Evolutionary conservation across 2,797 vertebrate genomes (phyloP).

Genomic region (Chaetophractus vellerosus): DNA sequence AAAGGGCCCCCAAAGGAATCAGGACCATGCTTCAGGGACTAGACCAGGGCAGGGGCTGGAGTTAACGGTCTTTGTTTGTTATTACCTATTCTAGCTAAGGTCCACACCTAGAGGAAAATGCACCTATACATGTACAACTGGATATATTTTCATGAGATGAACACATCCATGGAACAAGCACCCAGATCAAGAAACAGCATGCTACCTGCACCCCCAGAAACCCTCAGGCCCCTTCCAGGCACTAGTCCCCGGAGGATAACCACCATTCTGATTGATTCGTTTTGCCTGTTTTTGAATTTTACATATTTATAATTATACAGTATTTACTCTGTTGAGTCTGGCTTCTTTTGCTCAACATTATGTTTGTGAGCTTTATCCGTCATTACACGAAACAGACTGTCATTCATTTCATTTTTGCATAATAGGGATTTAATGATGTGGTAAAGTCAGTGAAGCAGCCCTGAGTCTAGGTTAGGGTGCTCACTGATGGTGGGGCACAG

Average conservation of each 20-base stretch:
- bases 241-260: background rate
- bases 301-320: background rate
- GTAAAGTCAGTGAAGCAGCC: background rate
- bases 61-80: background rate
- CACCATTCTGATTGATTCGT: background rate
- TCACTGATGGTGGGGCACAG: background rate
- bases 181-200: background rate
- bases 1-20: constrained; percentile 11
- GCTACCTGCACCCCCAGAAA: background rate
- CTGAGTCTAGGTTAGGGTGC: background rate
- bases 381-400: background rate
- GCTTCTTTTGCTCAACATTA: background rate
- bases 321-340: background rate
- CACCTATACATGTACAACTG: background rate
- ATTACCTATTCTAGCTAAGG: constrained; percentile 23
- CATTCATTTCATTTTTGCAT: constrained; percentile 20
- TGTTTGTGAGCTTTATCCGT: background rate
- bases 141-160: background rate
- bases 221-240: background rate
- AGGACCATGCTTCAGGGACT: background rate
- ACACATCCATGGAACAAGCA: background rate
- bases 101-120: background rate
- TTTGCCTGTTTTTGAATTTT: background rate
- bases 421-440: background rate
- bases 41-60: background rate